Percentiles rank a stretch among this genome's conserved stretches.
Evolutionary conservation across 2,113 vertebrate genomes (phyloP).

Genomic region (Pavo muticus): DNA sequence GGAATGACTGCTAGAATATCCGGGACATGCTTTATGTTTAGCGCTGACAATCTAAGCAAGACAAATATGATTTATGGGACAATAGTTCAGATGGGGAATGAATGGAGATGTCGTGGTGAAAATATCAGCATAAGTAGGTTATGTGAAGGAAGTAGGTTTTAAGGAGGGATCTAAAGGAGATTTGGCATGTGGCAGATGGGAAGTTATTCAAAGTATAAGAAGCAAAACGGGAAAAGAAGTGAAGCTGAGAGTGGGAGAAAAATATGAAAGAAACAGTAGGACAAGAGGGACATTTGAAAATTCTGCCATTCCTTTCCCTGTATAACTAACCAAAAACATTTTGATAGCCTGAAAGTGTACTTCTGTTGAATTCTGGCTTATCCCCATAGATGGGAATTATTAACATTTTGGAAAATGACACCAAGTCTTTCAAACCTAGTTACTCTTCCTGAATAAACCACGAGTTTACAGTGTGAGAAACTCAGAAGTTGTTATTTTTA

Average conservation of each 20-base stretch:
- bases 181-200: constrained; percentile 65
- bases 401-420: not conserved
- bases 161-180: constrained; percentile 62
- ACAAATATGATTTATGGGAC: constrained; percentile 73
- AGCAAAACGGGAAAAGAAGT: constrained; percentile 51
- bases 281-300: constrained; percentile 10
- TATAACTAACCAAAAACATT: not conserved
- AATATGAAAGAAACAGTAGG: not conserved
- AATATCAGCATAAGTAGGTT: constrained; percentile 60
- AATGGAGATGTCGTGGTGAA: constrained; percentile 70
- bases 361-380: not conserved
- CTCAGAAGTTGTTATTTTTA: not conserved
- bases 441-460: not conserved
- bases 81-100: constrained; percentile 70
- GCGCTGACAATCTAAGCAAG: constrained; percentile 60
- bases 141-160: constrained; percentile 63
- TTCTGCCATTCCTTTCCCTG: not conserved
- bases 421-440: not conserved
- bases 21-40: constrained; percentile 72
- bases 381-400: not conserved
- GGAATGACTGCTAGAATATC: constrained; percentile 58
- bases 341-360: not conserved
- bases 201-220: constrained; percentile 62
- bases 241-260: constrained; percentile 45
- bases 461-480: not conserved